Conservation (phyloP, 2,888 invertebrate species). For the Pseudococcus longispinus region DNA sequence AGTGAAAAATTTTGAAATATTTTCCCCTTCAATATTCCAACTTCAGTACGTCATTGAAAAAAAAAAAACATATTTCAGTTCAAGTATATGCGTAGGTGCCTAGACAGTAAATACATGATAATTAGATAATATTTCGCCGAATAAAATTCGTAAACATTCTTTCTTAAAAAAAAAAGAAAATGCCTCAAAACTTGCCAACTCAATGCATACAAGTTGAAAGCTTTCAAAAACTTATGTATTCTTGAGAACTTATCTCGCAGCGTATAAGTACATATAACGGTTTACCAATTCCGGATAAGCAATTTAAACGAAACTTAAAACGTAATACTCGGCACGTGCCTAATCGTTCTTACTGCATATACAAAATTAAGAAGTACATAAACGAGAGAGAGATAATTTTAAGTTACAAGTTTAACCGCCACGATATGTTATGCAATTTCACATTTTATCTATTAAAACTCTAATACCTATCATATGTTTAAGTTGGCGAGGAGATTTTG, state of each 20-base stretch:
- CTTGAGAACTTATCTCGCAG: not conserved
- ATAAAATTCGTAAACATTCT: not conserved
- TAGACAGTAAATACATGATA: too few species aligned
- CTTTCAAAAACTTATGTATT: conserved; percentile 19
- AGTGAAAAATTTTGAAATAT: too few species aligned
- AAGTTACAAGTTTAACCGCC: conserved; percentile 5
- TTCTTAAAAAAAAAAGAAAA: not conserved
- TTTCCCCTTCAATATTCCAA: too few species aligned
- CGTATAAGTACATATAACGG: not conserved
- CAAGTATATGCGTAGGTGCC: too few species aligned
- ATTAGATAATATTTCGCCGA: too few species aligned
- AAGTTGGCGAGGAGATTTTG: not conserved
- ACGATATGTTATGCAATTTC: conserved; percentile 8
- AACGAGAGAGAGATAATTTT: conserved; percentile 19
- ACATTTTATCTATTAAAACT: conserved; percentile 24
- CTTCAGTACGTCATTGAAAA: too few species aligned
- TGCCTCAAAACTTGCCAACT: not conserved
- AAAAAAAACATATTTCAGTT: too few species aligned
- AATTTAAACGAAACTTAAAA: conserved; percentile 24
- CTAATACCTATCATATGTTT: conserved; percentile 7
- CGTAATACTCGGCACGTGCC: conserved; percentile 28
- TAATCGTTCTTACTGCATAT: conserved; percentile 15
- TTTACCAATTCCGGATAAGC: conserved; percentile 15
- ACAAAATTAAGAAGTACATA: conserved; percentile 34
- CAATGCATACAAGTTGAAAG: not conserved